A percentile compares a stretch with the other conserved stretches of the same genome.
phyloP scores from a whole-genome alignment of 2,888 invertebrate genomes.

The Ramazzottius varieornatus region DNA sequence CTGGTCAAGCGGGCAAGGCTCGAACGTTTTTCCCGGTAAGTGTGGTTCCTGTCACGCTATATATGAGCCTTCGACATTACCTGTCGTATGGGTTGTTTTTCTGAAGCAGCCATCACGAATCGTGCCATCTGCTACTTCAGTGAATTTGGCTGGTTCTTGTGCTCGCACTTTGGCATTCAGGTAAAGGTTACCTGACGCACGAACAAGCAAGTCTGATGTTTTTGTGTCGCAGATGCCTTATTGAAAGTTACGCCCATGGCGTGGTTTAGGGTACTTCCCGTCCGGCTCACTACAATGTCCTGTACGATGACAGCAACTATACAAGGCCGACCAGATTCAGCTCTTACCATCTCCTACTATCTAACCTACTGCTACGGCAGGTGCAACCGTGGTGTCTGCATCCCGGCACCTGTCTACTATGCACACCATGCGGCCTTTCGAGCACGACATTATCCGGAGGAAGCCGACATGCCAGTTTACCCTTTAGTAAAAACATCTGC shows the following conservation, averaged over 20 bases:
- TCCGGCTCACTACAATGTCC: slow-evolving; percentile 48
- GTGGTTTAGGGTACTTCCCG: slow-evolving; percentile 15
- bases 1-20: slow-evolving; percentile 13
- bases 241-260: too few species aligned
- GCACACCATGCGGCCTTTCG: background rate
- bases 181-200: too few species aligned
- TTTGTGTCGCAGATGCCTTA: too few species aligned
- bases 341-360: slow-evolving; percentile 32
- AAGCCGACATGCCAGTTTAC: too few species aligned
- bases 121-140: slow-evolving; percentile 10
- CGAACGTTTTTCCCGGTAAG: too few species aligned
- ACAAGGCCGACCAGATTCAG: slow-evolving; percentile 46
- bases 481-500: too few species aligned
- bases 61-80: too few species aligned
- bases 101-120: slow-evolving; percentile 15
- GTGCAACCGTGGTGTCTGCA: background rate
- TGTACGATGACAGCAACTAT: slow-evolving; percentile 48
- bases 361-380: background rate
- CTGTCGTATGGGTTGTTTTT: too few species aligned
- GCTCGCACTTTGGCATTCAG: slow-evolving; percentile 12
- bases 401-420: background rate
- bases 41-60: too few species aligned
- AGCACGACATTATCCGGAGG: background rate
- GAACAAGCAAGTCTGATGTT: too few species aligned
- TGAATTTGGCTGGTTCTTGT: slow-evolving; percentile 14